These are phyloP conservation scores for Liolophura sinensis DNA, from an alignment of 1,140 invertebrate genomes.

Conservation along the genomic window DNA sequence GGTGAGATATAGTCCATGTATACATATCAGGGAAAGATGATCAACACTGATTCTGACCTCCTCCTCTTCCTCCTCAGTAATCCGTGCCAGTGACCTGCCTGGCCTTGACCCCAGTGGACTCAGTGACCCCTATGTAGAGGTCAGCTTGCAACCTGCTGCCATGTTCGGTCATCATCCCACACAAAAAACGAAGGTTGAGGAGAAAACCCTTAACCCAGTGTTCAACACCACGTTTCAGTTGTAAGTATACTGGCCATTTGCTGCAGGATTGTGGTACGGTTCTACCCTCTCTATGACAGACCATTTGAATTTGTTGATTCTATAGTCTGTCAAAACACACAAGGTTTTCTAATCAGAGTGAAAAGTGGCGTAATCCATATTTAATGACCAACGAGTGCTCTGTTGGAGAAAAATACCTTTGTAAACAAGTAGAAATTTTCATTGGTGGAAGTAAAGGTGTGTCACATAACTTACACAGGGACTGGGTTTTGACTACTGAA, in stretches of 20 bases:
- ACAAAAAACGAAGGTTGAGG: conserved; percentile 87
- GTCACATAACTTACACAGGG: too few relatives aligned
- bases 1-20: conserved; percentile 3
- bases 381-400: too few relatives aligned
- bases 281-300: too few relatives aligned
- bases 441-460: too few relatives aligned
- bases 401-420: too few relatives aligned
- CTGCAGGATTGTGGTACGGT: too few relatives aligned
- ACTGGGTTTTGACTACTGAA: too few relatives aligned
- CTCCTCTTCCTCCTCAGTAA: conserved; percentile 61
- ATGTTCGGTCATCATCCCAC: conserved; percentile 79
- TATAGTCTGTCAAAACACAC: too few relatives aligned
- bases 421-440: too few relatives aligned
- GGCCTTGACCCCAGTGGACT: conserved; percentile 53
- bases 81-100: conserved; percentile 80
- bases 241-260: conserved; percentile 61
- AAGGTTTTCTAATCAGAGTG: too few relatives aligned
- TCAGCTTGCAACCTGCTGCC: conserved; percentile 80
- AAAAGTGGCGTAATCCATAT: too few relatives aligned
- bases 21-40: neutral
- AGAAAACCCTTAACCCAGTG: conserved; percentile 87
- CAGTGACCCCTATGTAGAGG: conserved; percentile 92
- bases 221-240: conserved; percentile 96
- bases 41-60: neutral
- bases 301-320: too few relatives aligned